These are phyloP conservation scores for Drosophila longiperda DNA, from an alignment of 2,888 invertebrate genomes.

Conservation along the genomic window DNA sequence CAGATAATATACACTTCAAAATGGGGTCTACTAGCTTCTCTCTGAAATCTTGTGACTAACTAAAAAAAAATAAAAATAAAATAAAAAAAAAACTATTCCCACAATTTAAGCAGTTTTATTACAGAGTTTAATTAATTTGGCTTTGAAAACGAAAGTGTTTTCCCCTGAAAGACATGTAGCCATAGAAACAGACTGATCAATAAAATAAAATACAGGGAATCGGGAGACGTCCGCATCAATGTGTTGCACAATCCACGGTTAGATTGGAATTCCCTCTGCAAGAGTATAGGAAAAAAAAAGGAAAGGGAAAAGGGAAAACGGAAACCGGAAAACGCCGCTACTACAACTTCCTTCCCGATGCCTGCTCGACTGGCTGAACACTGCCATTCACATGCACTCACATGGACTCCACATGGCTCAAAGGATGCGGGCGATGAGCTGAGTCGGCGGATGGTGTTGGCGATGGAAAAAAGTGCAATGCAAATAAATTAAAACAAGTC, in stretches of 20 bases:
- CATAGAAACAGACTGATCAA: too few species aligned
- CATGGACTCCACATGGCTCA: constrained; percentile 29
- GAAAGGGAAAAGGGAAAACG: constrained; percentile 31
- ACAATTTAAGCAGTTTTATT: not conserved
- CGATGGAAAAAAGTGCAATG: constrained; percentile 36
- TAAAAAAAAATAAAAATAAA: not conserved
- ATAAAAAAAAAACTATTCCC: too few species aligned
- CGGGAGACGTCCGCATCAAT: not conserved
- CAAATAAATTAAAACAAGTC: constrained; percentile 61
- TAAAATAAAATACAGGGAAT: not conserved
- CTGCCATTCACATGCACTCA: constrained; percentile 23
- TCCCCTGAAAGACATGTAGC: not conserved
- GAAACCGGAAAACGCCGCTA: constrained; percentile 71
- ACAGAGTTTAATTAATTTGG: not conserved
- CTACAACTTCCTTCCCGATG: constrained; percentile 69
- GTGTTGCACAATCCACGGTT: not conserved
- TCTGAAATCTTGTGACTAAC: not conserved
- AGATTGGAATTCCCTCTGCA: not conserved
- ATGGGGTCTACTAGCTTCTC: not conserved
- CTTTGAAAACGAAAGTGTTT: not conserved
- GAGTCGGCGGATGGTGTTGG: not conserved
- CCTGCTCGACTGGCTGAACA: constrained; percentile 41
- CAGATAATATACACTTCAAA: not conserved
- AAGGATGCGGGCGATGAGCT: constrained; percentile 2
- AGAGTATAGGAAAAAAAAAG: not conserved